phyloP scores from a whole-genome alignment of 2,888 invertebrate genomes.

The Mimas tiliae region DNA sequence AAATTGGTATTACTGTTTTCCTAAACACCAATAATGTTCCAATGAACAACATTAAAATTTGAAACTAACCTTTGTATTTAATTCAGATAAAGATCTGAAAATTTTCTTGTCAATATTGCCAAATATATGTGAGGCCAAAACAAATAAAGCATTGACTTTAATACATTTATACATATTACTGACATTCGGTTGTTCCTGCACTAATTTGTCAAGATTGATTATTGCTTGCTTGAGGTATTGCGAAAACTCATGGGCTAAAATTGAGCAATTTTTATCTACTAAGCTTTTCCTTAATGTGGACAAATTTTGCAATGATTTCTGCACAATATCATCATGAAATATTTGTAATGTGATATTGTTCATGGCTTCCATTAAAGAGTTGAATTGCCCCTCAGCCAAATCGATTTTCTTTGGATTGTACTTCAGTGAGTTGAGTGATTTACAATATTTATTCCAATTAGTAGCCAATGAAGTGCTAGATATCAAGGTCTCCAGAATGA shows the following conservation, averaged over 20 bases:
- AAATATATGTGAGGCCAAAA: slow-evolving; percentile 89
- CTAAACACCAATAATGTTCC: not conserved
- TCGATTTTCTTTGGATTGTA: slow-evolving; percentile 86
- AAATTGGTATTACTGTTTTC: not conserved
- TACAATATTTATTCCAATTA: slow-evolving; percentile 92
- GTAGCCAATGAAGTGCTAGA: slow-evolving; percentile 63
- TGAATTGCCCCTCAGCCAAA: slow-evolving; percentile 85
- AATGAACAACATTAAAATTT: not conserved
- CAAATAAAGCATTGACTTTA: slow-evolving; percentile 88
- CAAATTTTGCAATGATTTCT: slow-evolving; percentile 78
- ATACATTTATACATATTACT: slow-evolving; percentile 85
- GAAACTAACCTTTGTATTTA: slow-evolving; percentile 88
- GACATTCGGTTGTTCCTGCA: slow-evolving; percentile 79
- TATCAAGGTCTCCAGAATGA: slow-evolving; percentile 87
- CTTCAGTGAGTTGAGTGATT: slow-evolving; percentile 88
- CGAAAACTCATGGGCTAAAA: slow-evolving; percentile 85
- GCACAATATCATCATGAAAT: slow-evolving; percentile 89
- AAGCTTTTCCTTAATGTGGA: slow-evolving; percentile 72
- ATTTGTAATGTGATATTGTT: slow-evolving; percentile 88
- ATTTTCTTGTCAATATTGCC: slow-evolving; percentile 91
- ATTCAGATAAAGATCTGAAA: slow-evolving; percentile 89
- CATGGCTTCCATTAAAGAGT: slow-evolving; percentile 88
- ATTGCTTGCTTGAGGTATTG: slow-evolving; percentile 87
- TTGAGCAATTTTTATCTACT: slow-evolving; percentile 73
- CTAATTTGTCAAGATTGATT: slow-evolving; percentile 84